These are phyloP conservation scores for Quadroppia sp. DNA, from an alignment of 2,888 invertebrate genomes.

Conservation along the genomic window DNA sequence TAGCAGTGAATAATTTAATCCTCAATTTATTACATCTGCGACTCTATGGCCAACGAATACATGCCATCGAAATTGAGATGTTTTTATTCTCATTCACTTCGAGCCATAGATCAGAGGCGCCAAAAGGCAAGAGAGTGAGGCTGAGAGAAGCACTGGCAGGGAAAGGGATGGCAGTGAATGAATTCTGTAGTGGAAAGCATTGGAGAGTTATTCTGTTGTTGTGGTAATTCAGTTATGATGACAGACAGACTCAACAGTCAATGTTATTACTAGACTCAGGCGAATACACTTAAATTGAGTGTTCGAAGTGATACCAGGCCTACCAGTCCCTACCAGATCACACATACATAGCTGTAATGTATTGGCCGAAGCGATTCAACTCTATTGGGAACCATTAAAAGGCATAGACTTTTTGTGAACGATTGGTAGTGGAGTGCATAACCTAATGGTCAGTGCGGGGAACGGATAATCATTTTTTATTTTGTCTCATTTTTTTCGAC, in stretches of 20 bases:
- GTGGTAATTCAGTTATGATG: conserved; percentile 30
- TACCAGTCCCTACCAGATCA: not conserved
- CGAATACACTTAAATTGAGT: conserved; percentile 30
- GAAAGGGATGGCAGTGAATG: not conserved
- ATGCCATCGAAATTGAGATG: conserved; percentile 9
- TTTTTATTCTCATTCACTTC: conserved; percentile 12
- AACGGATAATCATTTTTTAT: not conserved
- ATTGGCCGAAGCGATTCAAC: conserved; percentile 6
- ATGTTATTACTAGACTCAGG: conserved; percentile 29
- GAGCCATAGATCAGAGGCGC: conserved; percentile 14
- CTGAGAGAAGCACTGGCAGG: not conserved
- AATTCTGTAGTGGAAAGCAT: conserved; percentile 12
- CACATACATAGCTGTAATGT: not conserved
- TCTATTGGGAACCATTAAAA: conserved; percentile 30
- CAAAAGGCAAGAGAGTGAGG: not conserved
- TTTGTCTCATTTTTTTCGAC: not conserved
- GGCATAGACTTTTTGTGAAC: not conserved
- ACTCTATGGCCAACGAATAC: not conserved
- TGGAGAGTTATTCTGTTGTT: not conserved
- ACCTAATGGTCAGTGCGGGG: conserved; percentile 29
- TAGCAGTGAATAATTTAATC: conserved; percentile 24
- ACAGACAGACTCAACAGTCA: conserved; percentile 29
- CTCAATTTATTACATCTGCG: conserved; percentile 15
- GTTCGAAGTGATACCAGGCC: not conserved
- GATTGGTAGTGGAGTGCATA: conserved; percentile 6